Conservation (phyloP, 2,113 vertebrate genomes). For the Ochotona curzoniae region DNA sequence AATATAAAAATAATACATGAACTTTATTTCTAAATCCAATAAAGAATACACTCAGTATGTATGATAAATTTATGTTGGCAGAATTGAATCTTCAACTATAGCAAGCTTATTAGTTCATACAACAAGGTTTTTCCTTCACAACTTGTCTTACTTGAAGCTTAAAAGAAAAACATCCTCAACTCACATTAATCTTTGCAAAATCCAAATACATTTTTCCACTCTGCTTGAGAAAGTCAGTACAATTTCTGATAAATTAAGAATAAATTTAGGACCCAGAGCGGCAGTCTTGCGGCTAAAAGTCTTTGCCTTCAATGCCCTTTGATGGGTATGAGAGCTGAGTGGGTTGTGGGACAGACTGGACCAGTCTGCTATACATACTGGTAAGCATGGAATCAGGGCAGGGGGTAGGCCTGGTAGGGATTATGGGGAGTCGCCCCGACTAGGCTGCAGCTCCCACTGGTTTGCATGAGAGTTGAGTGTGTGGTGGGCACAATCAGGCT, state of each 20-base stretch:
- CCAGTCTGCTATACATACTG: too few relatives aligned
- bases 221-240: neutral
- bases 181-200: conserved; percentile 1
- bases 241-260: neutral
- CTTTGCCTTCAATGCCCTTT: too few relatives aligned
- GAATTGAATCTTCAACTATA: neutral
- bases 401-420: too few relatives aligned
- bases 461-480: too few relatives aligned
- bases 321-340: too few relatives aligned
- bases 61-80: neutral
- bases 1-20: neutral
- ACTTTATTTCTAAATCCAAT: neutral
- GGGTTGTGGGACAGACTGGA: too few relatives aligned
- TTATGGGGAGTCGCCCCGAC: too few relatives aligned
- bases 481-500: too few relatives aligned
- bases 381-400: too few relatives aligned
- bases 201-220: neutral
- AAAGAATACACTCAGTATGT: neutral
- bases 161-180: neutral
- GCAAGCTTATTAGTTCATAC: neutral
- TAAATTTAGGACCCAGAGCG: neutral
- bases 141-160: conserved; percentile 15
- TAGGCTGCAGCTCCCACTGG: too few relatives aligned
- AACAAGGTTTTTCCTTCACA: neutral
- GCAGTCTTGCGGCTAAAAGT: too few relatives aligned